Evolutionary conservation across 2,797 vertebrate genomes (phyloP).

Genomic region (Champsocephalus gunnari): DNA sequence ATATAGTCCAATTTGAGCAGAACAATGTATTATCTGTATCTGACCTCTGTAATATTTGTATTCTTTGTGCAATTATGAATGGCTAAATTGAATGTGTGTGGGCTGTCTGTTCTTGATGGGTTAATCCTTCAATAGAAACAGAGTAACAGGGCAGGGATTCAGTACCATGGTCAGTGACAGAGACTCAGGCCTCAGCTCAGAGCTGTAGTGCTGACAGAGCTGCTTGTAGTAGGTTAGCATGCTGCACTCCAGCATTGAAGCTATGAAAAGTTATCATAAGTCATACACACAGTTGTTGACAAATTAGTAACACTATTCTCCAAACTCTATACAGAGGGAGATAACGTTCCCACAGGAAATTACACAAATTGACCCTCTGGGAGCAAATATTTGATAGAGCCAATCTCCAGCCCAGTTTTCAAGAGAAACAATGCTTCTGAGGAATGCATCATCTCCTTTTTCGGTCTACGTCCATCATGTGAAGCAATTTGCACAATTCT

Average conservation of each 20-base stretch:
- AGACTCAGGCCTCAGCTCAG: slow-evolving; percentile 4
- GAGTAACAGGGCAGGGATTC: slow-evolving; percentile 35
- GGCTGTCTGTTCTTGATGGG: slow-evolving; percentile 4
- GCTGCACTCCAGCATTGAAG: background rate
- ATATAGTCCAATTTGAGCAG: background rate
- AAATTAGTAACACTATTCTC: background rate
- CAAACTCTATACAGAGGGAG: background rate
- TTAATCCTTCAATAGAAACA: background rate
- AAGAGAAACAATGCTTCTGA: background rate
- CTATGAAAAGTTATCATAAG: background rate
- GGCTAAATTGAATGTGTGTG: slow-evolving; percentile 10
- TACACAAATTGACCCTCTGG: background rate
- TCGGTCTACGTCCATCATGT: background rate
- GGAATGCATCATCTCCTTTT: background rate
- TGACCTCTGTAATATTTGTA: background rate
- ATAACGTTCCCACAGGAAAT: background rate
- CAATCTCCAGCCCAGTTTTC: no score
- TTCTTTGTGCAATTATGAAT: background rate
- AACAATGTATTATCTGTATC: background rate
- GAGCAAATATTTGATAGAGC: background rate
- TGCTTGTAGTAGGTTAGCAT: background rate
- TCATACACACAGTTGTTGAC: slow-evolving; percentile 6
- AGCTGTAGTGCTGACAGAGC: slow-evolving; percentile 1
- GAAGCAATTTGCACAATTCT: background rate
- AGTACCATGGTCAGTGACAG: slow-evolving; percentile 68